These are phyloP conservation scores for Mormyrops boulengeri DNA, from an alignment of 2,797 vertebrate species.

Conservation along the genomic window DNA sequence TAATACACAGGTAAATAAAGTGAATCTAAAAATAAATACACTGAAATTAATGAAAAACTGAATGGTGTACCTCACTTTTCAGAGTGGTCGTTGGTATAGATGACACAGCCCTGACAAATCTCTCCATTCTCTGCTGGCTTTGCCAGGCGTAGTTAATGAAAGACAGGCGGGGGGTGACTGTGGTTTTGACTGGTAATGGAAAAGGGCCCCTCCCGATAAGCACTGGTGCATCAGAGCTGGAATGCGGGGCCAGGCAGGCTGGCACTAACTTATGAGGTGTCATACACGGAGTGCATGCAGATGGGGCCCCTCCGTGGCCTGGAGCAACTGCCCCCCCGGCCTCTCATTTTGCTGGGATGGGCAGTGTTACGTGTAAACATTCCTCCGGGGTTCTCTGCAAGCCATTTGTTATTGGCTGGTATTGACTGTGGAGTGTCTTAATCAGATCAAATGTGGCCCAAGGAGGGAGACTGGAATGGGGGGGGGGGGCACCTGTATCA, in stretches of 20 bases:
- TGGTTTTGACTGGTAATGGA: slow-evolving; percentile 24
- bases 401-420: background rate
- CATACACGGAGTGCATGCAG: slow-evolving; percentile 26
- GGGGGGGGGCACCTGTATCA: background rate
- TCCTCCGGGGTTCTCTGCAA: background rate
- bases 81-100: background rate
- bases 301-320: slow-evolving; percentile 27
- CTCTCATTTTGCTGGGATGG: background rate
- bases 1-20: background rate
- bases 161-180: slow-evolving; percentile 8
- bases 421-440: background rate
- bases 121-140: background rate
- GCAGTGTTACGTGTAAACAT: background rate
- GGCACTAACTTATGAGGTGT: slow-evolving; percentile 37
- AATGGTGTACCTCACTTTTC: background rate
- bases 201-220: slow-evolving; percentile 28
- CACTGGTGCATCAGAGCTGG: slow-evolving; percentile 29
- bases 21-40: background rate
- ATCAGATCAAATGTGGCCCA: background rate
- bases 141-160: slow-evolving; percentile 23
- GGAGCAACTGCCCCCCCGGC: slow-evolving; percentile 18
- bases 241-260: slow-evolving; percentile 38
- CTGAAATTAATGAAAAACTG: background rate
- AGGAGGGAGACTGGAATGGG: background rate
- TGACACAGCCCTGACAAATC: background rate